A percentile compares a stretch with the other conserved stretches of the same genome.
phyloP scores from a whole-genome alignment of 2,888 invertebrate species.

The Drosophila mulleri region DNA sequence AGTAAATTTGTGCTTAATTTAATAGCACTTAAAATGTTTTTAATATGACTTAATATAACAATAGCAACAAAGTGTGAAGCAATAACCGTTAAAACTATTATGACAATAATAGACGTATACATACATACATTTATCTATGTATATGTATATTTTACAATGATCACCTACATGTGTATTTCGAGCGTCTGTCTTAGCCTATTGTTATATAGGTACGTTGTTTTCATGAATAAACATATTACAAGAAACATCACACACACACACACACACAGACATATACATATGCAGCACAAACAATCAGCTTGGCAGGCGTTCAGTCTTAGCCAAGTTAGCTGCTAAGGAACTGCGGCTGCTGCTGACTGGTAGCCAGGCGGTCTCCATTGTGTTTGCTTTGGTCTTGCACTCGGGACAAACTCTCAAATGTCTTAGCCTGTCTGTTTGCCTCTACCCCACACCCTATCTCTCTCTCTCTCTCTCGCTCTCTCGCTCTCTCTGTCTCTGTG shows the following conservation, averaged over 20 bases:
- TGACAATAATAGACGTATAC: not conserved
- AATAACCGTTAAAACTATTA: not conserved
- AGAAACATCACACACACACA: slow-evolving; percentile 25
- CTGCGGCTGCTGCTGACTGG: slow-evolving; percentile 69
- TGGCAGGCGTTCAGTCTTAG: slow-evolving; percentile 54
- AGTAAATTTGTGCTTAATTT: too few species aligned
- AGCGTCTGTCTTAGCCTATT: not conserved
- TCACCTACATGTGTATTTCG: slow-evolving; percentile 13
- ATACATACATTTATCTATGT: not conserved
- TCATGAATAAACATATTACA: slow-evolving; percentile 56
- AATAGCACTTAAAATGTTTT: too few species aligned
- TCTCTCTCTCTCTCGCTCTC: too few species aligned
- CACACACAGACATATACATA: slow-evolving; percentile 1
- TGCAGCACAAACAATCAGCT: slow-evolving; percentile 45
- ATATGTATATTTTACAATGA: slow-evolving; percentile 17
- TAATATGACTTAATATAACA: too few species aligned
- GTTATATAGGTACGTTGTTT: slow-evolving; percentile 22
- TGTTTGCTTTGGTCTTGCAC: slow-evolving; percentile 41
- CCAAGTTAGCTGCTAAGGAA: slow-evolving; percentile 64
- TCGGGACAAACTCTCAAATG: slow-evolving; percentile 41
- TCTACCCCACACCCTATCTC: not conserved
- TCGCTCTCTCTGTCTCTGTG: not conserved
- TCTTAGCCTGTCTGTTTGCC: slow-evolving; percentile 36
- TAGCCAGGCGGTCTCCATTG: slow-evolving; percentile 70
- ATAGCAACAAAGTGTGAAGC: not conserved